These are phyloP conservation scores for Odontocolon sp. DNA, from an alignment of 2,888 invertebrate genomes.

Conservation along the genomic window DNA sequence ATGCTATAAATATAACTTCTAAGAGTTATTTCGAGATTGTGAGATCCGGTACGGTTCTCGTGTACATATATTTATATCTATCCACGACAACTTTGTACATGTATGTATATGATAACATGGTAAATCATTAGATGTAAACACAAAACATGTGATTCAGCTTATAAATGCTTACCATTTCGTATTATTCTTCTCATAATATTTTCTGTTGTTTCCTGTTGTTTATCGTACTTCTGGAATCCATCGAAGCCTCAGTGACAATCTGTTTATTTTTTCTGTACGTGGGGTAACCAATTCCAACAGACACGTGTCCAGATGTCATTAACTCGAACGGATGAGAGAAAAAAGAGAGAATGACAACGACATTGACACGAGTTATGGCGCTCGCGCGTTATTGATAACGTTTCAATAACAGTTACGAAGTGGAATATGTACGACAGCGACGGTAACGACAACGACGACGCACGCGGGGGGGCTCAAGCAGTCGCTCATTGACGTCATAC, in stretches of 20 bases:
- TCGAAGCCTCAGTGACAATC: too few relatives aligned
- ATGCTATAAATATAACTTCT: slow-evolving; percentile 36
- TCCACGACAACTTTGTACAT: slow-evolving; percentile 1
- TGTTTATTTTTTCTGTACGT: neutral
- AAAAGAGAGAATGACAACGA: slow-evolving; percentile 32
- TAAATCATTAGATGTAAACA: too few relatives aligned
- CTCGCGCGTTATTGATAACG: slow-evolving; percentile 51
- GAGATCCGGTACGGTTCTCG: slow-evolving; percentile 8
- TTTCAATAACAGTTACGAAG: slow-evolving; percentile 54
- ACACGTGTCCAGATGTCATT: slow-evolving; percentile 27
- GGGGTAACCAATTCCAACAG: slow-evolving; percentile 5
- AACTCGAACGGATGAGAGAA: neutral
- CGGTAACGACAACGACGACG: slow-evolving; percentile 12
- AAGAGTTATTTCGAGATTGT: slow-evolving; percentile 43
- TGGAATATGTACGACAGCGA: slow-evolving; percentile 20
- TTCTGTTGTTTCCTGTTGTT: neutral
- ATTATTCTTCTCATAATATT: slow-evolving; percentile 29
- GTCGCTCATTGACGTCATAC: slow-evolving; percentile 54
- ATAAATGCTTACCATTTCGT: neutral
- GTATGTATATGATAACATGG: too few relatives aligned
- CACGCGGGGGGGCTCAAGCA: slow-evolving; percentile 1
- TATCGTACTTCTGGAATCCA: too few relatives aligned
- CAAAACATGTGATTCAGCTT: too few relatives aligned
- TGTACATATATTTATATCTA: neutral
- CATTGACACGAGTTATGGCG: slow-evolving; percentile 46